These are phyloP conservation scores for Rhinophrynus dorsalis DNA, from an alignment of 2,797 vertebrate species.

Conservation along the genomic window DNA sequence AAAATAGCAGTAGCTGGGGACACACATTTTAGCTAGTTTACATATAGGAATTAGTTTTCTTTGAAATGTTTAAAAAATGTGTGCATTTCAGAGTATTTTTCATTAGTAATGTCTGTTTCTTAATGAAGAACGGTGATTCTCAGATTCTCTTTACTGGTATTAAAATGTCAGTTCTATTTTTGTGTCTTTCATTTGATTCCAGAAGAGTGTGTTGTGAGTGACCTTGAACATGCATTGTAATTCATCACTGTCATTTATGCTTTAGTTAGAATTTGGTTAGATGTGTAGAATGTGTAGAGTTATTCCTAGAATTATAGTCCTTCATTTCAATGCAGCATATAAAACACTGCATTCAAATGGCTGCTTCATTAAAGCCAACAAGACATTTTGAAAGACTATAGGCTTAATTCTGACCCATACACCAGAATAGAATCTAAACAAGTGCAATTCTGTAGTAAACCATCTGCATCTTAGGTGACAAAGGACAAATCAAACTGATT, in stretches of 20 bases:
- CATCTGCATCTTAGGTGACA: no score
- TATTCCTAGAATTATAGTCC: conserved; percentile 17
- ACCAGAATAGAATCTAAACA: no score
- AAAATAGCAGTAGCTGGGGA: no score
- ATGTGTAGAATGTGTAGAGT: conserved; percentile 5
- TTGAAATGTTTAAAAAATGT: no score
- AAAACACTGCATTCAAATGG: background rate
- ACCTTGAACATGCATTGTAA: conserved; percentile 34
- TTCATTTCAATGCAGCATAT: background rate
- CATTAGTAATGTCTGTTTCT: conserved; percentile 15
- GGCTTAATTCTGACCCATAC: no score
- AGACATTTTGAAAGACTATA: no score
- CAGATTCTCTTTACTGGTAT: conserved; percentile 22
- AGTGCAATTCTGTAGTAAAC: no score
- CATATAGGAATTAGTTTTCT: background rate
- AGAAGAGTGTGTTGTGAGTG: conserved; percentile 15
- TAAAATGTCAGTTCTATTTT: conserved; percentile 43
- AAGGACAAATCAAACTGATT: no score
- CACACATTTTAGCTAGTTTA: no score
- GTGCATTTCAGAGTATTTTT: conserved; percentile 30
- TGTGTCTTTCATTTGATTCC: conserved; percentile 39
- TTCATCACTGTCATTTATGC: conserved; percentile 40
- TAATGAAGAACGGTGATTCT: conserved; percentile 18
- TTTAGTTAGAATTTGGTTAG: conserved; percentile 29
- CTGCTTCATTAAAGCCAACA: no score